phyloP scores from a whole-genome alignment of 1,140 invertebrate genomes.

The Zelostemma sp. region DNA sequence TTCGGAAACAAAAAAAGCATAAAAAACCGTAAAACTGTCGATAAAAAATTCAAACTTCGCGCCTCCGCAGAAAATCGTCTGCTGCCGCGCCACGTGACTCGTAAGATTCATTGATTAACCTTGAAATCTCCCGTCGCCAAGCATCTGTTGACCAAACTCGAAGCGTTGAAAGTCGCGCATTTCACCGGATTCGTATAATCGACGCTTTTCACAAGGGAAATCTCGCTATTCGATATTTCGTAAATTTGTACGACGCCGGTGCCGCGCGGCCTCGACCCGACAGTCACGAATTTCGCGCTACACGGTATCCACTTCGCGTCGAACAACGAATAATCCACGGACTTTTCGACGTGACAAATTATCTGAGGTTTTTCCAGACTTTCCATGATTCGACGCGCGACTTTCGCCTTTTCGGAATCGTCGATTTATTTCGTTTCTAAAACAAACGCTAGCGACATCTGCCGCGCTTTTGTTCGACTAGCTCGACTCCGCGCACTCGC shows the following conservation, averaged over 20 bases:
- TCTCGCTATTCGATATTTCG: constrained; percentile 81
- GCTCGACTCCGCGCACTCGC: too few species aligned
- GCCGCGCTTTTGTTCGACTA: too few species aligned
- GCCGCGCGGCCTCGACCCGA: constrained; percentile 88
- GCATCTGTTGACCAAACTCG: constrained; percentile 80
- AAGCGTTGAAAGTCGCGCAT: constrained; percentile 93
- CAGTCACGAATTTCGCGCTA: constrained; percentile 89
- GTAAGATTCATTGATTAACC: constrained; percentile 72
- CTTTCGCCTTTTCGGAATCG: too few species aligned
- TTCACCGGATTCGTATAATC: constrained; percentile 88
- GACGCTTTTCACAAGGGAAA: constrained; percentile 80
- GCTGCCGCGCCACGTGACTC: background rate
- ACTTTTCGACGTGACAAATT: constrained; percentile 88
- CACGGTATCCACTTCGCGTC: constrained; percentile 96
- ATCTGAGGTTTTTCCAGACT: constrained; percentile 87
- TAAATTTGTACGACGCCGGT: constrained; percentile 91
- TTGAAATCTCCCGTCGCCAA: constrained; percentile 94
- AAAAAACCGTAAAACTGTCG: too few species aligned
- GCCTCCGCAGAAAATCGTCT: too few species aligned
- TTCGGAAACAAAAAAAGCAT: too few species aligned
- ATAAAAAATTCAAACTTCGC: too few species aligned
- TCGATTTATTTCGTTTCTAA: too few species aligned
- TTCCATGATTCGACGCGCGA: constrained; percentile 64
- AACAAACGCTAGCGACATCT: too few species aligned
- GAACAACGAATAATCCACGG: constrained; percentile 88